A percentile compares a stretch with the other conserved stretches of the same genome.
Conservation (phyloP, 2,888 invertebrate species). For the Herminia tarsipennalis region DNA sequence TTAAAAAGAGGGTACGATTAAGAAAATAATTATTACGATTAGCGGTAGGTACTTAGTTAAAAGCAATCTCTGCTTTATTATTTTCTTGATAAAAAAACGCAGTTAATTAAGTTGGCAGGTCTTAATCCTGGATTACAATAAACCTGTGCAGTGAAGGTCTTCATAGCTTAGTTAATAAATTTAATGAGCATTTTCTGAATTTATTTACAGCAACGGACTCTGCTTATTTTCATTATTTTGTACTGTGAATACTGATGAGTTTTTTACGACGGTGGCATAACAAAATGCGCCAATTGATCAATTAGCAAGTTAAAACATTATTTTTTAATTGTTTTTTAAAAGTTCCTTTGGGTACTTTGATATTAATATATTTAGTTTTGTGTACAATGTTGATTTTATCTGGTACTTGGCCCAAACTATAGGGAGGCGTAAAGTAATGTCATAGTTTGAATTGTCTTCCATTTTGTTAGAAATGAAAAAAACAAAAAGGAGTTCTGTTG, state of each 20-base stretch:
- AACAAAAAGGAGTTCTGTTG: too few relatives aligned
- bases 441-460: too few relatives aligned
- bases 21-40: slow-evolving; percentile 19
- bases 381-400: too few relatives aligned
- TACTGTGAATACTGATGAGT: neutral
- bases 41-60: slow-evolving; percentile 16
- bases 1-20: slow-evolving; percentile 4
- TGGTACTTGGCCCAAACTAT: too few relatives aligned
- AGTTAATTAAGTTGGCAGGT: slow-evolving; percentile 41
- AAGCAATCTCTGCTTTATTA: slow-evolving; percentile 32
- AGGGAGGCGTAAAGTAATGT: too few relatives aligned
- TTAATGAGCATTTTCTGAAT: slow-evolving; percentile 54
- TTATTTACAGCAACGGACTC: slow-evolving; percentile 35
- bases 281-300: too few relatives aligned
- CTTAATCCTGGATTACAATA: slow-evolving; percentile 49
- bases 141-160: slow-evolving; percentile 52
- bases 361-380: too few relatives aligned
- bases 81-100: slow-evolving; percentile 36
- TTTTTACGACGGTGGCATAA: too few relatives aligned
- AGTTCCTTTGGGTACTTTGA: too few relatives aligned
- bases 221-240: slow-evolving; percentile 33
- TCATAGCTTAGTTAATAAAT: slow-evolving; percentile 51
- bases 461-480: too few relatives aligned
- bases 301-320: too few relatives aligned
- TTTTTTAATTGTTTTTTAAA: too few relatives aligned